Conservation (phyloP, 2,797 vertebrate species). For the Chrosomus eos region DNA sequence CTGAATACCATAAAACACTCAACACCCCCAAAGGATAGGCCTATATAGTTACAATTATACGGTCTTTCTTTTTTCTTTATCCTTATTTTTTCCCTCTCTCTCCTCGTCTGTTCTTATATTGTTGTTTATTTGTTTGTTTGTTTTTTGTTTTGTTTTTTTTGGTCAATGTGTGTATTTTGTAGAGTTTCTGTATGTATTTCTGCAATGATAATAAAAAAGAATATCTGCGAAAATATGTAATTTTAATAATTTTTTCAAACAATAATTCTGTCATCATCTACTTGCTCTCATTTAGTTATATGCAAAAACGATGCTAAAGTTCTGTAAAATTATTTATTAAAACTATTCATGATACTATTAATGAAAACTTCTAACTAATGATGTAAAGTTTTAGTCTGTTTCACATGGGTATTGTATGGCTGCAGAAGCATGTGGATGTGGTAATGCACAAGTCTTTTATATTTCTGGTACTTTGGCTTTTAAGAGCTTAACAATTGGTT, state of each 20-base stretch:
- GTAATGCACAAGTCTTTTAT: not conserved
- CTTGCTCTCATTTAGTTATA: not conserved
- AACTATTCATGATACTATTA: not conserved
- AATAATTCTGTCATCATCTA: not conserved
- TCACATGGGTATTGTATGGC: not conserved
- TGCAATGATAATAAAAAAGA: too few relatives aligned
- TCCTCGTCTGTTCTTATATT: too few relatives aligned
- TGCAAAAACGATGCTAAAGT: not conserved
- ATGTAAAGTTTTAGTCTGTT: not conserved
- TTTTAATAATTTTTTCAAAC: not conserved
- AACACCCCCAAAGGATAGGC: too few relatives aligned
- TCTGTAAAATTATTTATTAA: not conserved
- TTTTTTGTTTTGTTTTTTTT: too few relatives aligned
- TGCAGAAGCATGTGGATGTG: not conserved
- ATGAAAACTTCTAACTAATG: not conserved
- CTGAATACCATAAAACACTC: too few relatives aligned
- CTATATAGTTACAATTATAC: too few relatives aligned
- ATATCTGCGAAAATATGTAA: not conserved
- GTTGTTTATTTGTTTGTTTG: too few relatives aligned
- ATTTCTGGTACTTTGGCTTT: not conserved
- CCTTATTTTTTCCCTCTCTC: too few relatives aligned
- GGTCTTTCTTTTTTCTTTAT: too few relatives aligned
- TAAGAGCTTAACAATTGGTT: not conserved
- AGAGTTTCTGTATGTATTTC: too few relatives aligned
- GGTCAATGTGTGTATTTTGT: too few relatives aligned